Evolutionary conservation across 2,797 vertebrate genomes (phyloP).

Genomic region (Chelon labrosus): DNA sequence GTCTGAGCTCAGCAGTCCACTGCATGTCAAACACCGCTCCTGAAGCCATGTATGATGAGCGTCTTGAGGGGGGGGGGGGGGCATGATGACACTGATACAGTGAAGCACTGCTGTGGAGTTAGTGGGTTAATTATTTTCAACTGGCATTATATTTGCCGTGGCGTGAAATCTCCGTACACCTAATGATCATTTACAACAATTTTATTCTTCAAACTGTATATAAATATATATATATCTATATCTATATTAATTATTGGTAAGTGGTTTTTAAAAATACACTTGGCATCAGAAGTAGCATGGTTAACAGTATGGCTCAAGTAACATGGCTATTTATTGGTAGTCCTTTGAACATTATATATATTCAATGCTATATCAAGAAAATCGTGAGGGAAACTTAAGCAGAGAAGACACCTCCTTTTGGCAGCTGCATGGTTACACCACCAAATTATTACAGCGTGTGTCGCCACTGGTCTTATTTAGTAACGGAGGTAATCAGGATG

Average conservation of each 20-base stretch:
- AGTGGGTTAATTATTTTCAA: slow-evolving; percentile 19
- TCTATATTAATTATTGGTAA: too few species aligned
- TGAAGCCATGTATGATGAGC: slow-evolving; percentile 43
- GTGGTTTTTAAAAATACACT: too few species aligned
- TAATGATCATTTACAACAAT: background rate
- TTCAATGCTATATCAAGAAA: too few species aligned
- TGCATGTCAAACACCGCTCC: slow-evolving; percentile 51
- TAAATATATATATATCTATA: too few species aligned
- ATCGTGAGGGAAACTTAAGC: too few species aligned
- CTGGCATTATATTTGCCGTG: background rate
- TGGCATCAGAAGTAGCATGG: background rate
- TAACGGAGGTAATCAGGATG: slow-evolving; percentile 49
- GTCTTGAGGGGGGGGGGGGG: slow-evolving; percentile 20
- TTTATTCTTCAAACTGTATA: background rate
- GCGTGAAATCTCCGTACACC: background rate
- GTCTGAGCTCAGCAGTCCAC: slow-evolving; percentile 34
- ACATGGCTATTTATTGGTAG: background rate
- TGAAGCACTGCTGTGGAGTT: slow-evolving; percentile 26
- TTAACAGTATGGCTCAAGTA: background rate
- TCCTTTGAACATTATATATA: background rate
- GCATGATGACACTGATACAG: slow-evolving; percentile 42
- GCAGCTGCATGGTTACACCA: slow-evolving; percentile 18
- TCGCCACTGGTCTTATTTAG: slow-evolving; percentile 47
- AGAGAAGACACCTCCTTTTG: background rate
- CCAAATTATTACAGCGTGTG: slow-evolving; percentile 35